Conservation (phyloP, 2,113 vertebrate species). For the Seriola aureovittata region DNA sequence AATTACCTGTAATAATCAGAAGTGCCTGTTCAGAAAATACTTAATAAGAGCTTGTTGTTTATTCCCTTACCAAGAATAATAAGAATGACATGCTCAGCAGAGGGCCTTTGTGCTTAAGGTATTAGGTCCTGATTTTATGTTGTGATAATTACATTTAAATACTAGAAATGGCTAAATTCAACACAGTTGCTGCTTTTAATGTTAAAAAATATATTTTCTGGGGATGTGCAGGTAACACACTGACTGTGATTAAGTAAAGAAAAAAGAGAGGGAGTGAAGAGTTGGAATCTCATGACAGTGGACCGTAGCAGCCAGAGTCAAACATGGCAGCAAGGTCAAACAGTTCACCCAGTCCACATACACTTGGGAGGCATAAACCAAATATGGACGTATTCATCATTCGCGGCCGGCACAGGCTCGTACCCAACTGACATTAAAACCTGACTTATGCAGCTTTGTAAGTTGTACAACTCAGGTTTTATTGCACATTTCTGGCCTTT, state of each 20-base stretch:
- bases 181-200: background rate
- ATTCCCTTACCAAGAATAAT: background rate
- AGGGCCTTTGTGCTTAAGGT: background rate
- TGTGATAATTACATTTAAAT: background rate
- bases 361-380: background rate
- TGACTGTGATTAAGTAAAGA: background rate
- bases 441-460: background rate
- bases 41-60: background rate
- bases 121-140: background rate
- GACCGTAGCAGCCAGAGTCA: slow-evolving; percentile 9
- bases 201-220: background rate
- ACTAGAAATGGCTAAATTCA: background rate
- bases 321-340: slow-evolving; percentile 20
- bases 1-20: slow-evolving; percentile 12
- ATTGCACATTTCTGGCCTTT: background rate
- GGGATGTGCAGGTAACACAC: background rate
- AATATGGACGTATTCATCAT: background rate
- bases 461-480: background rate
- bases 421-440: background rate
- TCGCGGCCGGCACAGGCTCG: background rate
- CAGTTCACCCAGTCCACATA: background rate
- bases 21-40: background rate
- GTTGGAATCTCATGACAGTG: background rate
- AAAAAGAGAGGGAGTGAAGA: background rate
- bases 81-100: background rate